phyloP scores from a whole-genome alignment of 2,888 invertebrate species.

The Palloptera scutellata region DNA sequence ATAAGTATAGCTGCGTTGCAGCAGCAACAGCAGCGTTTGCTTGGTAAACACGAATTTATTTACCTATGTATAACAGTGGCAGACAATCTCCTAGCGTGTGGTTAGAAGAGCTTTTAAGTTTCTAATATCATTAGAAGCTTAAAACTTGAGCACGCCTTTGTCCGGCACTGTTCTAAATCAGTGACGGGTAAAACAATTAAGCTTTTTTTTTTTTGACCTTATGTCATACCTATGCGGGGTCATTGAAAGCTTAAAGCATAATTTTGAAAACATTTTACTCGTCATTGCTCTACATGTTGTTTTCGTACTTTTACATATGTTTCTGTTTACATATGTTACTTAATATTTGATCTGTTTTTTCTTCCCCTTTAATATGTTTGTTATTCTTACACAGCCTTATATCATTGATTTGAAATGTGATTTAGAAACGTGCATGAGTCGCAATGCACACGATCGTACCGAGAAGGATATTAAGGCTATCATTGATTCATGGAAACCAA shows the following conservation, averaged over 20 bases:
- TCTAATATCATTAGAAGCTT: not conserved
- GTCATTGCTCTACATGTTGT: constrained; percentile 13
- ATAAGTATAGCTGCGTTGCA: not conserved
- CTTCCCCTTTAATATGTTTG: too few relatives aligned
- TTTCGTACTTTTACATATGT: not conserved
- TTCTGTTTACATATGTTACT: too few relatives aligned
- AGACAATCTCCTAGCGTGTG: not conserved
- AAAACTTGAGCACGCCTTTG: too few relatives aligned
- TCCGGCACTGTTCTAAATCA: too few relatives aligned
- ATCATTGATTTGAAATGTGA: constrained; percentile 89
- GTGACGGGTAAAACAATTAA: too few relatives aligned
- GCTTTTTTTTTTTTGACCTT: too few relatives aligned
- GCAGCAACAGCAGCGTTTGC: too few relatives aligned
- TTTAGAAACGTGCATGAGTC: constrained; percentile 76
- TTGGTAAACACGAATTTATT: too few relatives aligned
- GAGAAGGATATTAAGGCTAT: constrained; percentile 81
- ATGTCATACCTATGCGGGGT: too few relatives aligned
- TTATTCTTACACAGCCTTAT: constrained; percentile 74
- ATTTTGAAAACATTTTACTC: constrained; percentile 13
- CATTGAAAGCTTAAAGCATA: too few relatives aligned
- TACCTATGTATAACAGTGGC: too few relatives aligned
- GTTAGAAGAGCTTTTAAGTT: not conserved
- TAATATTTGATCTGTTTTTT: not conserved
- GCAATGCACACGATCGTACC: constrained; percentile 84
- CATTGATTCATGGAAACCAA: constrained; percentile 76